Conservation (phyloP, 1,140 invertebrate species). For the Caenorhabditis tropicalis region DNA sequence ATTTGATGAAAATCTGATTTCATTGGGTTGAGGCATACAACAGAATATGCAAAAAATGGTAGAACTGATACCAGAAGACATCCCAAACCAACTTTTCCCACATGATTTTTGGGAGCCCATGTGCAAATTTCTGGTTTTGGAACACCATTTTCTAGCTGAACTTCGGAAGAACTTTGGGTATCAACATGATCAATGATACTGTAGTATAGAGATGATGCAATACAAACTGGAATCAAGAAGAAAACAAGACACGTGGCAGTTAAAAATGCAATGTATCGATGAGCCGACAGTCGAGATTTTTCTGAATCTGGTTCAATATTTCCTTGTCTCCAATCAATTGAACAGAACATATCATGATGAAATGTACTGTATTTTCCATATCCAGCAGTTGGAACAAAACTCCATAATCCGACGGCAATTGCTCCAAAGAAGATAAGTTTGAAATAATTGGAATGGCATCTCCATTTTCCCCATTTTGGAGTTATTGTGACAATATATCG, state of each 20-base stretch:
- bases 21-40: slow-evolving; percentile 54
- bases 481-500: slow-evolving; percentile 48
- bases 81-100: slow-evolving; percentile 52
- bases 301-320: slow-evolving; percentile 41
- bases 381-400: slow-evolving; percentile 48
- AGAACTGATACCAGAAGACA: slow-evolving; percentile 46
- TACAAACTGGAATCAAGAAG: slow-evolving; percentile 56
- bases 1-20: slow-evolving; percentile 48
- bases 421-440: slow-evolving; percentile 43
- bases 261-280: slow-evolving; percentile 53
- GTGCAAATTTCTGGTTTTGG: slow-evolving; percentile 37
- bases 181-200: slow-evolving; percentile 56
- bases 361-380: slow-evolving; percentile 51
- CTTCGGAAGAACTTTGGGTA: slow-evolving; percentile 1
- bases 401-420: slow-evolving; percentile 26
- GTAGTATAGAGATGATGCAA: slow-evolving; percentile 52
- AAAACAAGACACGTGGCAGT: slow-evolving; percentile 52
- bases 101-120: slow-evolving; percentile 53
- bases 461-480: slow-evolving; percentile 55
- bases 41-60: slow-evolving; percentile 48
- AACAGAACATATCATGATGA: slow-evolving; percentile 48
- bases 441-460: slow-evolving; percentile 46
- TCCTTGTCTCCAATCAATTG: slow-evolving; percentile 55
- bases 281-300: slow-evolving; percentile 16
- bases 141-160: background rate